Base-by-base conservation (phyloP, 2,797 vertebrate genomes). In the Sylvilagus floridanus region DNA sequence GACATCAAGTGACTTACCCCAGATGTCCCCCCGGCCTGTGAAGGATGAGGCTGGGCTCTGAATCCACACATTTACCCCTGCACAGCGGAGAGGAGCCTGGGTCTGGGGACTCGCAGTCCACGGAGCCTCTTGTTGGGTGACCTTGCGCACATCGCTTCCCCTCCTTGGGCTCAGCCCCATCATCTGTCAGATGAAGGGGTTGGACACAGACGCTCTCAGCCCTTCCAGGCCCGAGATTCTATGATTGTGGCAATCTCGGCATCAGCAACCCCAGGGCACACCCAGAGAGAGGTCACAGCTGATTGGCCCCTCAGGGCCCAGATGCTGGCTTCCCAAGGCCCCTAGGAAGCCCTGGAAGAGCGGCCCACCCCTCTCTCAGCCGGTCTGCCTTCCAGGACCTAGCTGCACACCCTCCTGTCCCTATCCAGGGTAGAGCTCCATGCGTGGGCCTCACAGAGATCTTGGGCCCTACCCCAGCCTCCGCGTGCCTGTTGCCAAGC, bases 121-220 rank as follows among this genome's bases (percentile, higher is more conserved):
- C 50, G 7, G 14, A 52, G n/a, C 0, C 0, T 57, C 60, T 83
- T 4, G 19, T 60, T 35, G 76, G 57, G n/a, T 88, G 84, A 90
- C 42, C 42, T 66, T 3, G 32, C 19, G 57, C 82, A 73, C 13
- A 16, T 60, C 30, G 5, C 12, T 94, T 95, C 62, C 82, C 78
- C 50, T 86, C 68, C 37, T 63, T 78, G 88, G 90, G 42, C 65
- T 91, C 91, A 89, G 79, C 92, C 69, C 88, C 86, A 81, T 93
- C 92, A 96, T 96, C 95, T 95, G 7, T 75, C 94, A 97, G 97
- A 97, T 96, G 93, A 97, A 89, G 84, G 95, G 93, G 83, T 97
- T 97, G 72, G 63, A 93, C 83, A 72, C 7, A 11, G 12, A 42
- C 30, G 21, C 37, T 84, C 32, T 62, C 66, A 94, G 95, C 93